These are phyloP conservation scores for Gobio occitaniae DNA, from an alignment of 2,797 vertebrate genomes.

Conservation along the genomic window DNA sequence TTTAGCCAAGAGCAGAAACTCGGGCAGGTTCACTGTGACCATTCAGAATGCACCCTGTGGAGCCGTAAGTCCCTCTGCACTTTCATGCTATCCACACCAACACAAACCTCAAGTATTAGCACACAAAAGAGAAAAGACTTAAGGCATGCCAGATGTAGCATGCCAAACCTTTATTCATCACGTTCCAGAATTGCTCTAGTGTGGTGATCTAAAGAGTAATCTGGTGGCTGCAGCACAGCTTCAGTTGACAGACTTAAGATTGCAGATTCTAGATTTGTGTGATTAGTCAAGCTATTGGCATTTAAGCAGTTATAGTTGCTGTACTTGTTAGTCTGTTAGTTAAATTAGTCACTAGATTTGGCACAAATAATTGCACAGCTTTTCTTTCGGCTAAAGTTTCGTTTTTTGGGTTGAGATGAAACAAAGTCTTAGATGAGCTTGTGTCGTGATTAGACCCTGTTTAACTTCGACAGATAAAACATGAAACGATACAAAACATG, in stretches of 20 bases:
- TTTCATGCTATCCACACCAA: slow-evolving; percentile 3
- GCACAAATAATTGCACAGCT: background rate
- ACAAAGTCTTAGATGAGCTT: slow-evolving; percentile 47
- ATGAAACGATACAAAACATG: slow-evolving; percentile 69
- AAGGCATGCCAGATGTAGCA: slow-evolving; percentile 28
- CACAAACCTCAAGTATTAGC: slow-evolving; percentile 24
- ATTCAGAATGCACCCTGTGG: slow-evolving; percentile 92
- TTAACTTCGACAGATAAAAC: slow-evolving; percentile 65
- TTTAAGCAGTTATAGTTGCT: background rate
- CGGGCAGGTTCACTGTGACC: slow-evolving; percentile 87
- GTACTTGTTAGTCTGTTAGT: background rate
- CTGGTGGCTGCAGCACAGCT: slow-evolving; percentile 24
- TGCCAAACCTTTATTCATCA: slow-evolving; percentile 37
- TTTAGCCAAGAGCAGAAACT: slow-evolving; percentile 88
- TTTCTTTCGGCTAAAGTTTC: background rate
- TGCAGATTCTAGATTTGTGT: slow-evolving; percentile 27
- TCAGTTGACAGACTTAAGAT: slow-evolving; percentile 35
- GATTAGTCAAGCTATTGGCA: slow-evolving; percentile 24
- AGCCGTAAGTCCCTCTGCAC: slow-evolving; percentile 79
- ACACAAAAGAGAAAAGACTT: slow-evolving; percentile 32
- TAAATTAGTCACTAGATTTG: slow-evolving; percentile 21
- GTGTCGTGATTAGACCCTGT: slow-evolving; percentile 62
- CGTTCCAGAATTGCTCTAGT: slow-evolving; percentile 37
- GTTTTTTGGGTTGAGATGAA: slow-evolving; percentile 43
- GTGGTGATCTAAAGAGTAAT: slow-evolving; percentile 42